Conservation (phyloP, 1,140 invertebrate species). For the Rhopalosiphum maidis region DNA sequence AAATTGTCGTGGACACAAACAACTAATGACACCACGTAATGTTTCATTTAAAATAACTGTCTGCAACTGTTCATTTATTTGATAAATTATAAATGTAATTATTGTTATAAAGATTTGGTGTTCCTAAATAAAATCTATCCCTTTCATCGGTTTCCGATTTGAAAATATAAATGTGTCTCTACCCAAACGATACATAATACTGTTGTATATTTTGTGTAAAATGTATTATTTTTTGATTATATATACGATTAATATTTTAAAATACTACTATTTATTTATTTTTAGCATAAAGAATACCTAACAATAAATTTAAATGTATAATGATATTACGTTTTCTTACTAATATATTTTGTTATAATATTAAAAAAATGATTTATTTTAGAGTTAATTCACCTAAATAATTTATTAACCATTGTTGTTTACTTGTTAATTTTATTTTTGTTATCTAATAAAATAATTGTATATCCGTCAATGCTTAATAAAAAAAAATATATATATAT, state of each 20-base stretch:
- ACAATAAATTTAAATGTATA: background rate
- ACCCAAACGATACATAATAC: background rate
- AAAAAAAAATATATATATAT: background rate
- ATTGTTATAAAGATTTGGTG: background rate
- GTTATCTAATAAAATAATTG: background rate
- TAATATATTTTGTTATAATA: background rate
- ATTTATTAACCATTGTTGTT: constrained; percentile 2
- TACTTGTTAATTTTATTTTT: background rate
- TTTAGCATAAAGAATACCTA: background rate
- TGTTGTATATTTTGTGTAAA: background rate
- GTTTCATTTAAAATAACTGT: background rate
- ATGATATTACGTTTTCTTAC: background rate
- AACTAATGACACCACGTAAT: background rate
- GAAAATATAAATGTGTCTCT: background rate
- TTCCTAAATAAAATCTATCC: background rate
- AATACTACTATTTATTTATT: constrained; percentile 2
- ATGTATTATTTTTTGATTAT: background rate
- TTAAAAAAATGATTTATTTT: background rate
- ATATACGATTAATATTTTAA: background rate
- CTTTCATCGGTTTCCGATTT: background rate
- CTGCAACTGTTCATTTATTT: background rate
- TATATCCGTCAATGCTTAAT: background rate
- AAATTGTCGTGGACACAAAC: background rate
- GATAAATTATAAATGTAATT: constrained; percentile 2
- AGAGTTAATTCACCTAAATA: background rate